These are phyloP conservation scores for Nothocercus julius DNA, from an alignment of 2,113 vertebrate species.

Conservation along the genomic window DNA sequence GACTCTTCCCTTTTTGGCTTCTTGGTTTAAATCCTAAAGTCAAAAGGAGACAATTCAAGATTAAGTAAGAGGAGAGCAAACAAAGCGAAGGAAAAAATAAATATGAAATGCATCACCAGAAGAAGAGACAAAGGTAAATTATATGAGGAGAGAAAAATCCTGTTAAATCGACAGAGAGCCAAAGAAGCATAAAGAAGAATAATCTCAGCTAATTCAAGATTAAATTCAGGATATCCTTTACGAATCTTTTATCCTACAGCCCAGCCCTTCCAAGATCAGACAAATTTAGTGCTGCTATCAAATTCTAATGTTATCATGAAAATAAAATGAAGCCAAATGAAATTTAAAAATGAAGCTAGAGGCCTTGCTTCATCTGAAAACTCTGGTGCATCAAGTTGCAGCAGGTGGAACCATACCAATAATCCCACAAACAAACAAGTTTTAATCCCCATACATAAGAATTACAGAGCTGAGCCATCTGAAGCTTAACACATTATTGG, in stretches of 20 bases:
- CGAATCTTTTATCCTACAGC: neutral
- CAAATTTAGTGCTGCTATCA: neutral
- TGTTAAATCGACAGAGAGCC: neutral
- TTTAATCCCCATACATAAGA: neutral
- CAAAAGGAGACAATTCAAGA: neutral
- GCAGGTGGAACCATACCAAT: fast-evolving
- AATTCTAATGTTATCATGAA: neutral
- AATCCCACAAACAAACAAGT: neutral
- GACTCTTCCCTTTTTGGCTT: neutral
- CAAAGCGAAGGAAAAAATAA: neutral
- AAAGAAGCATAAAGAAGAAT: neutral
- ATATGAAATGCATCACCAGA: neutral
- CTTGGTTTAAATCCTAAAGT: neutral
- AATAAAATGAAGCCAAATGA: neutral
- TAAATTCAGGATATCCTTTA: neutral
- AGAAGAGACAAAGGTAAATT: neutral
- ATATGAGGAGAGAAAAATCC: fast-evolving
- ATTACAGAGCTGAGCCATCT: neutral
- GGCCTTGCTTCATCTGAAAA: neutral
- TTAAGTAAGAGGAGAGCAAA: neutral
- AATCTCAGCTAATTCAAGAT: neutral
- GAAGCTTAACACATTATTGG: neutral
- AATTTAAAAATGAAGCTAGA: neutral
- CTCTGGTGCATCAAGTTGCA: neutral
- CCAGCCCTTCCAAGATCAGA: neutral